A percentile compares a stretch with the other conserved stretches of the same genome.
These are phyloP conservation scores for Sebastes alutus DNA, from an alignment of 2,797 vertebrate species.

Conservation along the genomic window DNA sequence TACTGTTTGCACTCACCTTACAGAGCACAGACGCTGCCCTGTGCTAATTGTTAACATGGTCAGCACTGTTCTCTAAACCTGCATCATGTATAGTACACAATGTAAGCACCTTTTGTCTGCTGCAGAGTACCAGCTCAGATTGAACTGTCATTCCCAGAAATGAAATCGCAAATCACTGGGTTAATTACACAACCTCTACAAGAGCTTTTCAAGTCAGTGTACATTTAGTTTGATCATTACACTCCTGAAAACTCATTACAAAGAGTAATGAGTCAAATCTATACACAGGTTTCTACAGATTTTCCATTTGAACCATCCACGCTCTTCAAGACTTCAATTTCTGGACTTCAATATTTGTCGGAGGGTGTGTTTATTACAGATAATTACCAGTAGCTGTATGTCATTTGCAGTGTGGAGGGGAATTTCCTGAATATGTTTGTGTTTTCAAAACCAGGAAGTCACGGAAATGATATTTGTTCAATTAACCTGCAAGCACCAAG, in stretches of 20 bases:
- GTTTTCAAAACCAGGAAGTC: not conserved
- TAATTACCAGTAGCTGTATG: not conserved
- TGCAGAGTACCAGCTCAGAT: not conserved
- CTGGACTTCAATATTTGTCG: not conserved
- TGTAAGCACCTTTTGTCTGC: not conserved
- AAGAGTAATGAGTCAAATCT: not conserved
- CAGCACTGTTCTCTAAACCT: not conserved
- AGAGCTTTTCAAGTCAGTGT: not conserved
- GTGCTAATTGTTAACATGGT: not conserved
- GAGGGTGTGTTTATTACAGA: not conserved
- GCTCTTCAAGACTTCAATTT: not conserved
- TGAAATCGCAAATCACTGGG: not conserved
- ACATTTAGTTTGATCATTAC: not conserved
- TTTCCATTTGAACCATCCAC: not conserved
- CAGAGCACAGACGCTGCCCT: not conserved
- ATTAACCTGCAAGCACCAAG: not conserved
- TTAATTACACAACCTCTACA: not conserved
- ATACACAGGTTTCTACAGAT: not conserved
- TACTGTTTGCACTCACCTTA: not conserved
- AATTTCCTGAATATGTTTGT: not conserved
- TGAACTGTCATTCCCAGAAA: not conserved
- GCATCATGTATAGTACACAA: not conserved
- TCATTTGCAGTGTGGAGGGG: not conserved
- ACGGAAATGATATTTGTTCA: not conserved
- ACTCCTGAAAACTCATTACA: not conserved